phyloP scores from a whole-genome alignment of 2,888 invertebrate genomes.

The Heliothis peltigera region DNA sequence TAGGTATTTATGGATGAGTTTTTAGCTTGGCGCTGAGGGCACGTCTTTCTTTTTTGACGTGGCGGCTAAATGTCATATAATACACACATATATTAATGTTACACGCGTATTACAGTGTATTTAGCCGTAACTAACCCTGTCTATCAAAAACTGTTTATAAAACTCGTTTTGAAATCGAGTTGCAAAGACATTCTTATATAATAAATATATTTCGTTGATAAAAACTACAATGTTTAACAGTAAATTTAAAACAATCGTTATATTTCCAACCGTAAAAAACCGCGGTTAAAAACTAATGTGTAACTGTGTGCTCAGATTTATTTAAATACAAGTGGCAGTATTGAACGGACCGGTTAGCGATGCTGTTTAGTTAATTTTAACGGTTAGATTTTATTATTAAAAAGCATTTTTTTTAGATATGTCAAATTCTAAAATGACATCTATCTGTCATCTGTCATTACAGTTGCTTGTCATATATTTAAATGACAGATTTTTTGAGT shows the following conservation, averaged over 20 bases:
- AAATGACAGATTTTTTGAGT: no score
- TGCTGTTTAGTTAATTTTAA: background rate
- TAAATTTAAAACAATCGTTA: slow-evolving; percentile 37
- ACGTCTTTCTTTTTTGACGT: no score
- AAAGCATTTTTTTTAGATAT: slow-evolving; percentile 1
- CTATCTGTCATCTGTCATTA: no score
- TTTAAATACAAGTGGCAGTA: slow-evolving; percentile 60
- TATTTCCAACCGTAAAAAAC: slow-evolving; percentile 21
- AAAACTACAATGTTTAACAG: background rate
- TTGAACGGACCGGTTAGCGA: slow-evolving; percentile 22
- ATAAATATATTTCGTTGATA: background rate
- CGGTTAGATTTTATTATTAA: background rate
- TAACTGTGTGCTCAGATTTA: slow-evolving; percentile 57
- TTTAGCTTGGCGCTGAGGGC: no score
- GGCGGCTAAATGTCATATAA: no score
- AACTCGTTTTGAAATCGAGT: no score
- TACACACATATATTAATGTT: no score
- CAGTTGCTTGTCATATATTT: no score
- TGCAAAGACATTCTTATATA: background rate
- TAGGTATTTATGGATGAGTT: no score
- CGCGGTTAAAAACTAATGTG: slow-evolving; percentile 34
- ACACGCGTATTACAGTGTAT: no score
- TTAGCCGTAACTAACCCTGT: no score
- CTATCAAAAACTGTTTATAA: no score
- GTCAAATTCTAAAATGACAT: background rate